Evolutionary conservation across 2,113 vertebrate species (phyloP).

Genomic region (Myrmophylax atrothorax): DNA sequence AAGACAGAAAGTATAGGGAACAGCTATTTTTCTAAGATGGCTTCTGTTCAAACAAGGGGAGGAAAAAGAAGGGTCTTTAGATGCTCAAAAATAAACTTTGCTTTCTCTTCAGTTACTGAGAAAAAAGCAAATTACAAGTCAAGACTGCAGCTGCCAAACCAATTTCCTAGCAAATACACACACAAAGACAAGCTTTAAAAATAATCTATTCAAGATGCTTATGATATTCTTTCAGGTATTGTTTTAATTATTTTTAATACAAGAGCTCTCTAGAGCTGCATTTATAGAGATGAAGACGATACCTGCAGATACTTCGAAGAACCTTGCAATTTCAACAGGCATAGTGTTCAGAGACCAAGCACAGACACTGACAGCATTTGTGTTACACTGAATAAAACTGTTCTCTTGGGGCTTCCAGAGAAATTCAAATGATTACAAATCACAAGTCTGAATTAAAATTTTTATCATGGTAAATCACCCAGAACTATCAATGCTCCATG

Average conservation of each 20-base stretch:
- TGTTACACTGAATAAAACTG: background rate
- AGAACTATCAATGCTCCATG: background rate
- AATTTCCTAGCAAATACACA: background rate
- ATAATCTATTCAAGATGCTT: background rate
- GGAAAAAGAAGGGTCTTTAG: background rate
- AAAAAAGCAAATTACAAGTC: background rate
- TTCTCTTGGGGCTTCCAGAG: background rate
- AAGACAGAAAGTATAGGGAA: background rate
- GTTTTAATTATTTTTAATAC: background rate
- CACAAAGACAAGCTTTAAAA: background rate
- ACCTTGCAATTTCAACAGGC: background rate
- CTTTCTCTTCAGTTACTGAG: background rate
- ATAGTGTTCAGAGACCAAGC: background rate
- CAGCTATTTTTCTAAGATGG: background rate
- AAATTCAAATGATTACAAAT: background rate
- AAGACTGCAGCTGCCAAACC: background rate
- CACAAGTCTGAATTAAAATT: background rate
- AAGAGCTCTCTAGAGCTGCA: background rate
- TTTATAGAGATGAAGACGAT: background rate
- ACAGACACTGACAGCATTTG: background rate
- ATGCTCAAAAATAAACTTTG: background rate
- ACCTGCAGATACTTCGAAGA: background rate
- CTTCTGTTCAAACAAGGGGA: background rate
- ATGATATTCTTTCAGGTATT: background rate
- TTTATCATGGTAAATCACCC: background rate